Evolutionary conservation across 2,113 vertebrate genomes (phyloP).

Genomic region (Thalassoma bifasciatum): DNA sequence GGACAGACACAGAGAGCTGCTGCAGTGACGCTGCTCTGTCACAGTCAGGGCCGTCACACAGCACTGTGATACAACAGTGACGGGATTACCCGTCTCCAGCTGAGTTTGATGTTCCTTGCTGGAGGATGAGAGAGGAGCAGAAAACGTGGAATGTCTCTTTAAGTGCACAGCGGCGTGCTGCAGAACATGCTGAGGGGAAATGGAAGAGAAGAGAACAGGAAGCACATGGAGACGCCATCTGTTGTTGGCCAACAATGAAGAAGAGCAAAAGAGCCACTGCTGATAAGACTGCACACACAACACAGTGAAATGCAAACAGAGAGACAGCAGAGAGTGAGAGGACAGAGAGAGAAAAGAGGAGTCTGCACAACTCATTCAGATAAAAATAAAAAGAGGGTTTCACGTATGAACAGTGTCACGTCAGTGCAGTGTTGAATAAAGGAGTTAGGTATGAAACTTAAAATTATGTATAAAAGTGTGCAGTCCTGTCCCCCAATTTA

Average conservation of each 20-base stretch:
- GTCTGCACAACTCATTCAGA: not conserved
- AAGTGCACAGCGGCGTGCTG: conserved; percentile 22
- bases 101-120: not conserved
- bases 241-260: conserved; percentile 64
- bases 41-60: not conserved
- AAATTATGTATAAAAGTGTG: too few relatives aligned
- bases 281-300: not conserved
- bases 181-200: conserved; percentile 59
- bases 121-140: not conserved
- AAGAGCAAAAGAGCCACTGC: conserved; percentile 23
- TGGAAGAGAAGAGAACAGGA: conserved; percentile 60
- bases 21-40: not conserved
- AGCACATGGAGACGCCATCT: conserved; percentile 73
- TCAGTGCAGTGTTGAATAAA: too few relatives aligned
- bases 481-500: too few relatives aligned
- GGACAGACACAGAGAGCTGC: not conserved
- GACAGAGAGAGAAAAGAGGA: too few relatives aligned
- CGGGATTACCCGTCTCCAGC: not conserved
- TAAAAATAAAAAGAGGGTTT: too few relatives aligned
- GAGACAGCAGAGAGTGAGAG: not conserved
- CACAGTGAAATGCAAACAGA: not conserved
- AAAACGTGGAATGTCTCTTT: conserved; percentile 45
- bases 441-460: too few relatives aligned
- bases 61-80: not conserved
- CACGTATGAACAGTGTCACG: too few relatives aligned